Evolutionary conservation across 2,888 invertebrate genomes (phyloP).

Genomic region (Himalopsyche japonica): DNA sequence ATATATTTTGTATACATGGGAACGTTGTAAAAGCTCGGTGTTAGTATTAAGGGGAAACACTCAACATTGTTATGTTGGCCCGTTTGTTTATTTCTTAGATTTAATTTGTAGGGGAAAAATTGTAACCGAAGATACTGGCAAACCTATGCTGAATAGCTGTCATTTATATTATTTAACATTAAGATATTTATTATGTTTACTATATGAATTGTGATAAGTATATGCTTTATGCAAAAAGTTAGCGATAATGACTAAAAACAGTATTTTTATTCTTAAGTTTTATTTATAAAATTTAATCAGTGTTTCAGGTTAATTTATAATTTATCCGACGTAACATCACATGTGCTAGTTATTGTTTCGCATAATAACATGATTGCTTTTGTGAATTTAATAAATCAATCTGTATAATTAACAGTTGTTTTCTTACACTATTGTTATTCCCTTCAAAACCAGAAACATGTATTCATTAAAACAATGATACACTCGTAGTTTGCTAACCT

Average conservation of each 20-base stretch:
- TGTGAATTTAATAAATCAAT: conserved; percentile 41
- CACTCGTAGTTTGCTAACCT: neutral
- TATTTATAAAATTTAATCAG: conserved; percentile 34
- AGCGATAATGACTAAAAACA: conserved; percentile 4
- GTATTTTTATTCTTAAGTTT: conserved; percentile 10
- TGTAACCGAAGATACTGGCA: conserved; percentile 31
- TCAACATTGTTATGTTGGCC: neutral
- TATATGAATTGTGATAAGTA: conserved; percentile 20
- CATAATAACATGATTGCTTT: conserved; percentile 40
- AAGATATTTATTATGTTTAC: neutral
- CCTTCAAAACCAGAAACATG: conserved; percentile 27
- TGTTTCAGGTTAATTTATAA: conserved; percentile 20
- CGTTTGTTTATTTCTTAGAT: neutral
- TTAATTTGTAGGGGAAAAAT: conserved; percentile 1
- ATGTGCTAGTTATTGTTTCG: conserved; percentile 9
- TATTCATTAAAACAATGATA: conserved; percentile 5
- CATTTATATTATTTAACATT: conserved; percentile 19
- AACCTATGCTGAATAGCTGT: conserved; percentile 33
- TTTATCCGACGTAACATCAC: conserved; percentile 6
- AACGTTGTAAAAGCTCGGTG: neutral
- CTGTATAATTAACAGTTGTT: conserved; percentile 41
- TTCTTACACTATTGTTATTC: conserved; percentile 34
- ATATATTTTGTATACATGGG: conserved; percentile 19
- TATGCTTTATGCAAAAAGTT: conserved; percentile 6
- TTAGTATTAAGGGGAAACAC: neutral